Evolutionary conservation across 2,797 vertebrate species (phyloP).

Genomic region (Poecilia gillii): DNA sequence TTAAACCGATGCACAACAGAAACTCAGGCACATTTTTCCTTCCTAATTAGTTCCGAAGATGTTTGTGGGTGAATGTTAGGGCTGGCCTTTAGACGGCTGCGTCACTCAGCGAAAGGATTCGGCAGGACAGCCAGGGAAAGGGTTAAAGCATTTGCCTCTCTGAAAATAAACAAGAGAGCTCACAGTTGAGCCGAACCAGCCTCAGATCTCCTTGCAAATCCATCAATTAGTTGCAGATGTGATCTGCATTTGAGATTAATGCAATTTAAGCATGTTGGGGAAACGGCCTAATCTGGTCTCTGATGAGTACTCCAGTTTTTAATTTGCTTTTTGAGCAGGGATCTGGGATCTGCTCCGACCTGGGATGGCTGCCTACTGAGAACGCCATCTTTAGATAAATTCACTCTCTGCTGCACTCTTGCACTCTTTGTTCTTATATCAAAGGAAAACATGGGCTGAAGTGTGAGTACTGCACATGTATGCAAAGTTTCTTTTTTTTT

Average conservation of each 20-base stretch:
- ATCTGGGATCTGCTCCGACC: slow-evolving; percentile 45
- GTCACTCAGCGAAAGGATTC: slow-evolving; percentile 45
- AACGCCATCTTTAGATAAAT: slow-evolving; percentile 27
- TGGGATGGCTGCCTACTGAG: slow-evolving; percentile 37
- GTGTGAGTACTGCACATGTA: slow-evolving; percentile 1
- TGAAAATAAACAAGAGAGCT: slow-evolving; percentile 78
- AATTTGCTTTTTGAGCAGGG: slow-evolving; percentile 71
- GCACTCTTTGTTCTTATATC: slow-evolving; percentile 23
- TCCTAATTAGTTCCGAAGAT: slow-evolving; percentile 60
- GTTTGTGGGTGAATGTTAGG: slow-evolving; percentile 49
- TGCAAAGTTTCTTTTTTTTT: background rate
- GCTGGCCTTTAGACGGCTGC: slow-evolving; percentile 63
- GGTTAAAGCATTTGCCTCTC: slow-evolving; percentile 72
- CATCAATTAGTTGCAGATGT: slow-evolving; percentile 85
- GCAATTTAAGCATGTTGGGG: slow-evolving; percentile 78
- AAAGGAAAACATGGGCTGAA: slow-evolving; percentile 7
- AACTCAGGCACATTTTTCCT: slow-evolving; percentile 40
- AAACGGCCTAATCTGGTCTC: slow-evolving; percentile 79
- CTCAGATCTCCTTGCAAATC: slow-evolving; percentile 81
- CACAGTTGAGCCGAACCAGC: slow-evolving; percentile 69
- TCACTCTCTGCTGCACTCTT: slow-evolving; percentile 24
- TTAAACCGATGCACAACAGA: slow-evolving; percentile 56
- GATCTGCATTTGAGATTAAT: slow-evolving; percentile 83
- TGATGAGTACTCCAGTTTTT: slow-evolving; percentile 69
- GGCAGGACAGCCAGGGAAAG: slow-evolving; percentile 49